Evolutionary conservation across 2,113 vertebrate genomes (phyloP).

Genomic region (Sinocyclocheilus anophthalmus): DNA sequence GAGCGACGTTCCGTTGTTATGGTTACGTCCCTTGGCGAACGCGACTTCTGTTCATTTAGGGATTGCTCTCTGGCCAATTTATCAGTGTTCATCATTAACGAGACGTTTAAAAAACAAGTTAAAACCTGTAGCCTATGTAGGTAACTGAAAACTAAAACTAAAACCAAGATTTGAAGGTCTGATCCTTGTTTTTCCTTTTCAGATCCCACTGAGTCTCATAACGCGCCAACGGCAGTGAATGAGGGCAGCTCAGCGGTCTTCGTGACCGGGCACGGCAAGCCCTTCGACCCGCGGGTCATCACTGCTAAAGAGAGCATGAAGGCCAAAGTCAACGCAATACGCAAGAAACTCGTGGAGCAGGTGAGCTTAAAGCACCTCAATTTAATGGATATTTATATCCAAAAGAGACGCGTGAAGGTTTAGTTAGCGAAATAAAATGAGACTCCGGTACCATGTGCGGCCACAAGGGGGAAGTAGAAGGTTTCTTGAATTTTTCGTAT

Average conservation of each 20-base stretch:
- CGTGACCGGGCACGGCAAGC: slow-evolving; percentile 73
- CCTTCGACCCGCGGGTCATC: slow-evolving; percentile 77
- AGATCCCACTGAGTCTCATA: slow-evolving; percentile 73
- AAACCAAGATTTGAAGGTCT: too few species aligned
- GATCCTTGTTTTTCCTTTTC: slow-evolving; percentile 20
- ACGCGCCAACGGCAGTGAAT: slow-evolving; percentile 77
- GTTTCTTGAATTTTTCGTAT: slow-evolving; percentile 13
- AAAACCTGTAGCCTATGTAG: background rate
- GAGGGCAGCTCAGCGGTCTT: slow-evolving; percentile 72
- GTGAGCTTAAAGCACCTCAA: slow-evolving; percentile 58
- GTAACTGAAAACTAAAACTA: too few species aligned
- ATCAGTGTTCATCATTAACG: background rate
- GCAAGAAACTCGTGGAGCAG: slow-evolving; percentile 82
- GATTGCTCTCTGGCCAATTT: background rate
- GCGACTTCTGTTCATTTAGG: background rate
- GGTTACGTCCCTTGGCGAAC: background rate
- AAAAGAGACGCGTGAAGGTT: background rate
- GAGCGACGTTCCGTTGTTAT: background rate
- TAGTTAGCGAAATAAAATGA: too few species aligned
- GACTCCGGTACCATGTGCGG: background rate
- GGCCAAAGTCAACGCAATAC: slow-evolving; percentile 70
- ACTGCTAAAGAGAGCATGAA: slow-evolving; percentile 83
- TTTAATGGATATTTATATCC: background rate
- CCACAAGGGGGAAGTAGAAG: slow-evolving; percentile 68
- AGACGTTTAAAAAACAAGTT: too few species aligned